Evolutionary conservation across 2,113 vertebrate genomes (phyloP).

Genomic region (Phaethornis superciliosus): DNA sequence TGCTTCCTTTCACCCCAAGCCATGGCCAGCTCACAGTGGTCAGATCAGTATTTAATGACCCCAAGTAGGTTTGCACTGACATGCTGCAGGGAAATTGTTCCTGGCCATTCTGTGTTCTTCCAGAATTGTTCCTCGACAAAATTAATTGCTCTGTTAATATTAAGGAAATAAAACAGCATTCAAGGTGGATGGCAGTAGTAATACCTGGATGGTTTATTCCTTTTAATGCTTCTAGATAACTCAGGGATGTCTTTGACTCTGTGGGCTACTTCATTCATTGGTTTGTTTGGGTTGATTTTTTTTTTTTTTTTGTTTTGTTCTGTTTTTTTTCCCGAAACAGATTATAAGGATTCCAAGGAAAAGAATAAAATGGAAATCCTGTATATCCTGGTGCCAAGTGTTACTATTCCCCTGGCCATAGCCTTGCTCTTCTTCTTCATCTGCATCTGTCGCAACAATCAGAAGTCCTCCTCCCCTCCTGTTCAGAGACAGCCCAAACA

Average conservation of each 20-base stretch:
- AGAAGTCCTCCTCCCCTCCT: conserved; percentile 87
- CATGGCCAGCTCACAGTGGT: background rate
- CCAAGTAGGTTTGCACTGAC: background rate
- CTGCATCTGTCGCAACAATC: conserved; percentile 96
- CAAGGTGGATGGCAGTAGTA: background rate
- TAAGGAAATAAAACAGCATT: background rate
- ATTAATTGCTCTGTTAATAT: background rate
- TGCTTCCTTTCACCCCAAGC: background rate
- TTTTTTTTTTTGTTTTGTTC: too few species aligned
- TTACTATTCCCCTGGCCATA: conserved; percentile 93
- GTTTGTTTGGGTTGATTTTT: too few species aligned
- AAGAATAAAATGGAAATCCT: conserved; percentile 95
- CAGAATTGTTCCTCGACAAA: background rate
- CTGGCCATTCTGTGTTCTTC: background rate
- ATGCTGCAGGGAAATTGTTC: background rate
- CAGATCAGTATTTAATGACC: background rate
- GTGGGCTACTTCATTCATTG: background rate
- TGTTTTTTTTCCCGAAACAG: conserved; percentile 61
- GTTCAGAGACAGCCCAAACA: conserved; percentile 90
- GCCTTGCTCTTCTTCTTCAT: conserved; percentile 97
- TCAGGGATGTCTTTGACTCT: background rate
- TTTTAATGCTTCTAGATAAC: background rate
- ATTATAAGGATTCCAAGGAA: conserved; percentile 90
- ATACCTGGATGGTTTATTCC: background rate
- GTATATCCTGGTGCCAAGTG: conserved; percentile 96